Conservation (phyloP, 2,113 vertebrate species). For the Tragelaphus imberbis region DNA sequence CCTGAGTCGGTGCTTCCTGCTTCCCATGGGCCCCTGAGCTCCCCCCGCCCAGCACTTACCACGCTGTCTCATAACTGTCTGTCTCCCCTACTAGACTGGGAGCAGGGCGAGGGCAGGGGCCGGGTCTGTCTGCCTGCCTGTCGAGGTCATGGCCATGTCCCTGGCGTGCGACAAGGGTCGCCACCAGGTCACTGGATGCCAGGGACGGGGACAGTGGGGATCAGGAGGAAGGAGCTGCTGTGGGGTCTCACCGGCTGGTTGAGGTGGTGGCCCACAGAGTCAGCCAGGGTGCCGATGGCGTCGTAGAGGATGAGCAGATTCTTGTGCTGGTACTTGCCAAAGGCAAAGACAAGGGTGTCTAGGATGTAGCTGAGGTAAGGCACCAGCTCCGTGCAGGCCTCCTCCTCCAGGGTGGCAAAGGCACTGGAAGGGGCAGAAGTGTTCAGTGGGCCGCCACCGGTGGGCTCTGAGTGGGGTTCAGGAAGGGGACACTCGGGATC, state of each 20-base stretch:
- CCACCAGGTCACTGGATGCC: background rate
- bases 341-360: conserved; percentile 96
- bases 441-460: background rate
- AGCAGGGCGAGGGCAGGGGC: background rate
- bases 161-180: background rate
- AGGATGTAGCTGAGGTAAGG: conserved; percentile 96
- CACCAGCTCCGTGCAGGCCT: conserved; percentile 96
- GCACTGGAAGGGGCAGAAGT: conserved; percentile 78
- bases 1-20: background rate
- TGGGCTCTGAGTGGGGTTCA: background rate
- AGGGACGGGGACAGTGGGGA: background rate
- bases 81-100: background rate
- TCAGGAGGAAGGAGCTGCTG: background rate
- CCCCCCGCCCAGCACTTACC: background rate
- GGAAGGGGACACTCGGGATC: conserved; percentile 21
- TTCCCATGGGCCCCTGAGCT: background rate
- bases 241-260: conserved; percentile 88
- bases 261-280: conserved; percentile 96
- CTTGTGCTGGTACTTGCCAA: conserved; percentile 97
- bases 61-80: background rate
- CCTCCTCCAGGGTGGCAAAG: conserved; percentile 95
- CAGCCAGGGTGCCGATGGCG: conserved; percentile 93
- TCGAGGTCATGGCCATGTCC: background rate
- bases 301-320: conserved; percentile 96
- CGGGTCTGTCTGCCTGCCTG: background rate